Base-by-base conservation (phyloP, 2,888 invertebrate species). In the Venusia cambrica region DNA sequence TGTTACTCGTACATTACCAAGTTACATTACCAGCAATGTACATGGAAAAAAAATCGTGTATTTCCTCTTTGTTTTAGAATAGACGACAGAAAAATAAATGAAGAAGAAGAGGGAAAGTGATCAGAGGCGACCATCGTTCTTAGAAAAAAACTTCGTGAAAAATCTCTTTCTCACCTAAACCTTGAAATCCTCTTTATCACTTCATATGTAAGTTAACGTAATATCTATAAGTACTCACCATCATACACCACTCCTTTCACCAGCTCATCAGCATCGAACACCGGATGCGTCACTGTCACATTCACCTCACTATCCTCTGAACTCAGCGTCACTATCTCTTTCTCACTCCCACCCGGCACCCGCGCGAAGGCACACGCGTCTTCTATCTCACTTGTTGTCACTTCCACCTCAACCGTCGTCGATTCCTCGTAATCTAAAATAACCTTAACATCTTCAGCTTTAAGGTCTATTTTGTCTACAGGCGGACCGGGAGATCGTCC, bases 401-500 rank as follows among this genome's bases (percentile, higher is more conserved):
- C 21, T 13, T 24, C 21, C 8, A 15, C 17, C n/a, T 39, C 15
- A 47, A 54, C 63, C 46, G 64, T 62, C 16, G 76, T 71, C 4
- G 70, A 68, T 34, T 76, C 70, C 35, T 73, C 71, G 39, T 75
- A 73, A 27, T 62, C 62, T 21, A 64, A 45, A 56, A 49, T 53
- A 52, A 62, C 51, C 42, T 58, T 62, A 54, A 57, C 44, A 5
- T 42, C 38, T 20, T 64, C 62, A 26, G 59, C 57, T 35, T 59
- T 61, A 29, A 50, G 40, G 27, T 55, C 21, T n/a, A 11, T 4
- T 9, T 19, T 4, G 9, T 26, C 21, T 21, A 16, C 14, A 51
- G 90, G 91, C 51, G 91, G 91, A 18, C 91, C 91, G 5, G 91
- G 91, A 1, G 91, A 91, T 17, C 92, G 78, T 3, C 91, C 91